phyloP scores from a whole-genome alignment of 1,140 invertebrate genomes.

The Triops longicaudatus region DNA sequence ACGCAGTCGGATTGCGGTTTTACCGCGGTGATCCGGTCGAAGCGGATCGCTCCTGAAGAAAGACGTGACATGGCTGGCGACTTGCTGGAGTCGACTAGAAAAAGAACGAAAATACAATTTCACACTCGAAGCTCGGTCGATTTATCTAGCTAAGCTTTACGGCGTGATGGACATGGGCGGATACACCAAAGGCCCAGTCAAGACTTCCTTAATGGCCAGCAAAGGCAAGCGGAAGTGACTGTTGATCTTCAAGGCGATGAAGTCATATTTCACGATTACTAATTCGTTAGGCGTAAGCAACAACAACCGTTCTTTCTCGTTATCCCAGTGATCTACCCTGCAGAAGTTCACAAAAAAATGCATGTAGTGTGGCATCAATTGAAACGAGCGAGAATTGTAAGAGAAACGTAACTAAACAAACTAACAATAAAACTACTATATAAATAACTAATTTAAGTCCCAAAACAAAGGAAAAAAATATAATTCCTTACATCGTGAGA shows the following conservation, averaged over 20 bases:
- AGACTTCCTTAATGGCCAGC: slow-evolving; percentile 56
- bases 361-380: too few relatives aligned
- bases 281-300: slow-evolving; percentile 59
- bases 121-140: background rate
- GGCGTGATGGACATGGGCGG: slow-evolving; percentile 65
- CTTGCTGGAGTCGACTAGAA: slow-evolving; percentile 19
- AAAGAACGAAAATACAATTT: background rate
- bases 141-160: slow-evolving; percentile 51
- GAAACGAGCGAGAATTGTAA: slow-evolving; percentile 10
- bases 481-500: slow-evolving; percentile 20
- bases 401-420: slow-evolving; percentile 17
- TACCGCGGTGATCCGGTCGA: background rate
- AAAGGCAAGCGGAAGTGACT: slow-evolving; percentile 58
- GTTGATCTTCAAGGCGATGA: slow-evolving; percentile 63
- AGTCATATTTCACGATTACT: slow-evolving; percentile 71
- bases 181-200: slow-evolving; percentile 66
- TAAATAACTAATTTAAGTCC: too few relatives aligned
- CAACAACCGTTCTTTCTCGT: slow-evolving; percentile 70
- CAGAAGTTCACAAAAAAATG: slow-evolving; percentile 31
- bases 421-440: slow-evolving; percentile 4
- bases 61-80: slow-evolving; percentile 54
- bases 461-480: too few relatives aligned
- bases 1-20: background rate
- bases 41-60: slow-evolving; percentile 52
- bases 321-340: slow-evolving; percentile 78